Conservation (phyloP, 2,113 vertebrate species). For the Apaloderma vittatum region DNA sequence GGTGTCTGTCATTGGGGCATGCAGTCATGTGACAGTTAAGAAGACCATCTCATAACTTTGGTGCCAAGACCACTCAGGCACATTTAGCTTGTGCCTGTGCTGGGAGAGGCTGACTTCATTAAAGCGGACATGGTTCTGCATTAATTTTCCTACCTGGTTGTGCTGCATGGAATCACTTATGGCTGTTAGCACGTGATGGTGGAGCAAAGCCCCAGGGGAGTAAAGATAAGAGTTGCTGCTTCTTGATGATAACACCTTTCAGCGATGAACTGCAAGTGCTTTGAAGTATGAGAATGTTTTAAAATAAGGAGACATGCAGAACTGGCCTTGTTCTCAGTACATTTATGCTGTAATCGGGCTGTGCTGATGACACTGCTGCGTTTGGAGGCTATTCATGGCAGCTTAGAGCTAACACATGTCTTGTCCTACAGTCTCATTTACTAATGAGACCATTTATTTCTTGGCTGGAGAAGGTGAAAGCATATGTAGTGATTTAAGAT, state of each 20-base stretch:
- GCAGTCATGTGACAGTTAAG: neutral
- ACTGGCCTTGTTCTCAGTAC: neutral
- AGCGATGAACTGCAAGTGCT: neutral
- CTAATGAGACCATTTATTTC: slow-evolving; percentile 42
- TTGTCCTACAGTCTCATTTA: neutral
- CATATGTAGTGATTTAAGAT: neutral
- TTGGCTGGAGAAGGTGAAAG: slow-evolving; percentile 15
- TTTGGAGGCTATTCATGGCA: slow-evolving; percentile 30
- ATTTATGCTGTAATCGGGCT: slow-evolving; percentile 6
- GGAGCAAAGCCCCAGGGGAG: neutral
- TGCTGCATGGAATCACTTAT: neutral
- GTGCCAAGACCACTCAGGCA: neutral
- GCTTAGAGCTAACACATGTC: neutral
- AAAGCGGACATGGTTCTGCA: neutral
- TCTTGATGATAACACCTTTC: neutral
- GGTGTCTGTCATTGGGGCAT: neutral
- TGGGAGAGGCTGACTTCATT: neutral
- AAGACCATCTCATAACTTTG: neutral
- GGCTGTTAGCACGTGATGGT: neutral
- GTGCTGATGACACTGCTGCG: neutral
- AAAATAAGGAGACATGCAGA: slow-evolving; percentile 24
- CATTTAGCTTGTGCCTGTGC: neutral
- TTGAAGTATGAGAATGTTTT: slow-evolving; percentile 21
- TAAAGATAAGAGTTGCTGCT: neutral
- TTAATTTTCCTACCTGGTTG: neutral